Evolutionary conservation across 2,113 vertebrate species (phyloP), one percentile per base, ranked within the genome.

Genomic region (Pachycephala philippinensis): DNA sequence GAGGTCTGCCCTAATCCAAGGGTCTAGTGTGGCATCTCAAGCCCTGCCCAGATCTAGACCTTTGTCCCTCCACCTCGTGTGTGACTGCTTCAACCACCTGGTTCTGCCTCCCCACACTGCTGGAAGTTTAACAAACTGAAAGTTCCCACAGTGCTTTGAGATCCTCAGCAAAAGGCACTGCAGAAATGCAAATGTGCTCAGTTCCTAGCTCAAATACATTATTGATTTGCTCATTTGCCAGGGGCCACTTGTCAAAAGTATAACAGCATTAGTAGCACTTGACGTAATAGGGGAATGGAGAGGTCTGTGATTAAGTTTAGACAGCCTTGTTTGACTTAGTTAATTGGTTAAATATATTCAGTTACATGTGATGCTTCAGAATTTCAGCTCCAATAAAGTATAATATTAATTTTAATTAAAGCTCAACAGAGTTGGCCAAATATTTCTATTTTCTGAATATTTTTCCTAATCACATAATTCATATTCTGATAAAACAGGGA

Each of bases 321-420:
- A 95, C 96, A 81, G 85, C 87, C 92, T 61, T 95, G 96, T 98
- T 97, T 97, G 97, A 97, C 96, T 97, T 89, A 74, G 94, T 94
- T 98, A 98, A 98, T 98, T 98, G 98, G 94, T 97, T 98, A 97
- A 98, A 97, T 97, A 97, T 97, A 98, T 98, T 97, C 96, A 82
- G 95, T 97, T 97, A 95, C 97, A 95, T 71, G 93, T 89, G 80
- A 93, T 77, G 96, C 72, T 53, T 94, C 96, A 97, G 93, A 91
- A 96, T 97, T 98, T 98, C 91, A 9, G 92, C 94, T 97, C 91
- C 69, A 83, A 97, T 98, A 98, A 98, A 97, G 84, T 97, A 84
- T 96, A 95, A 97, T 97, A 98, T 98, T 98, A 97, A 98, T 98
- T 98, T 98, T 98, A 98, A 98, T 98, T 98, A 98, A 98, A 97